phyloP scores from a whole-genome alignment of 2,888 invertebrate genomes.

The Xestia rhomboidea region DNA sequence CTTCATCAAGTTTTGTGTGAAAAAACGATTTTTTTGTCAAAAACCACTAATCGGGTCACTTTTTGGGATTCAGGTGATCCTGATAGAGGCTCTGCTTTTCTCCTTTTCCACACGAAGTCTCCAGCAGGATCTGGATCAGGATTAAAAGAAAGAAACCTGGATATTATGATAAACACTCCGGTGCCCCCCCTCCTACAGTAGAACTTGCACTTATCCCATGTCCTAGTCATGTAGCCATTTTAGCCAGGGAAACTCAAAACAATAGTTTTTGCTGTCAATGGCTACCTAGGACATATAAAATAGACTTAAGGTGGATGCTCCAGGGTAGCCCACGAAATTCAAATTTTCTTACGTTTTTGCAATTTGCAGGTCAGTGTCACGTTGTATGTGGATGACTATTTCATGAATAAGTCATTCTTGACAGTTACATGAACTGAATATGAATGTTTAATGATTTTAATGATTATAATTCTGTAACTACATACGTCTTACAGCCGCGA shows the following conservation, averaged over 20 bases:
- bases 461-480: no score
- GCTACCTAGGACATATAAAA: neutral
- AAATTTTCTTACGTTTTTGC: no score
- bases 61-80: neutral
- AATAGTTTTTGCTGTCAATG: neutral
- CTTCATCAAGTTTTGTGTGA: neutral
- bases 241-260: neutral
- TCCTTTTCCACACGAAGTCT: neutral
- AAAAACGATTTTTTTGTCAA: no score
- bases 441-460: no score
- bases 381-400: no score
- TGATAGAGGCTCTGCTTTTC: no score
- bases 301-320: neutral
- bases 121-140: neutral
- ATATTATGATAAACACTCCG: neutral
- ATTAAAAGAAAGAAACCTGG: no score
- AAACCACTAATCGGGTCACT: neutral
- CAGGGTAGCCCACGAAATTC: no score
- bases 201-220: neutral
- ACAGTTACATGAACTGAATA: no score
- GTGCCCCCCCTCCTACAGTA: neutral
- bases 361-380: no score
- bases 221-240: neutral
- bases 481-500: no score
- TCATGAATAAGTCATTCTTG: no score